A percentile compares a stretch with the other conserved stretches of the same genome.
Evolutionary conservation across 53 echinoderm and acorn worm genomes (phyloP).

Genomic region (Astropecten irregularis): DNA sequence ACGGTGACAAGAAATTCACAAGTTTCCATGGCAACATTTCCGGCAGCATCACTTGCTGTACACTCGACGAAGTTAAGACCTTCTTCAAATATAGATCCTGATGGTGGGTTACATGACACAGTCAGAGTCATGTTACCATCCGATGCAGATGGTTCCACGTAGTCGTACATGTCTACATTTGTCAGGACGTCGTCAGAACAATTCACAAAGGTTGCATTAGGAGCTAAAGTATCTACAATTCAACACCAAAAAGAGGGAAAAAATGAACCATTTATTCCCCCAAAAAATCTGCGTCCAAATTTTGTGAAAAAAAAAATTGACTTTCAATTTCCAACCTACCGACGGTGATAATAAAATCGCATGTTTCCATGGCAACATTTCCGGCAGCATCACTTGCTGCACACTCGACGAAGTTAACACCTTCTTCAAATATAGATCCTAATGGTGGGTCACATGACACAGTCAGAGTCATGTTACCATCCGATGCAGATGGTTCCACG

Average conservation of each 20-base stretch:
- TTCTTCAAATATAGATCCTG: not conserved
- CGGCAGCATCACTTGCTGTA: conserved; percentile 29
- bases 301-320: too few relatives aligned
- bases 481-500: conserved; percentile 12
- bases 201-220: not conserved
- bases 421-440: not conserved
- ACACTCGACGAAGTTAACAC: not conserved
- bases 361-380: not conserved
- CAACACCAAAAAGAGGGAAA: too few relatives aligned
- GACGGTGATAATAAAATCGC: not conserved
- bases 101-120: conserved; percentile 11
- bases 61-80: conserved; percentile 15
- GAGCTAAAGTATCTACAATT: too few relatives aligned
- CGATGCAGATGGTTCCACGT: conserved; percentile 1
- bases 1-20: not conserved
- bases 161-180: too few relatives aligned
- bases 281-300: too few relatives aligned
- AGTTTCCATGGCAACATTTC: not conserved
- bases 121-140: conserved; percentile 1
- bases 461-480: not conserved
- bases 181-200: too few relatives aligned
- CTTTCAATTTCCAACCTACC: conserved; percentile 8
- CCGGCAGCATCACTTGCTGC: conserved; percentile 9
- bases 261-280: too few relatives aligned
- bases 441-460: conserved; percentile 12